A percentile compares a stretch with the other conserved stretches of the same genome.
Evolutionary conservation across 2,797 vertebrate genomes (phyloP).

Genomic region (Xenentodon cancila): DNA sequence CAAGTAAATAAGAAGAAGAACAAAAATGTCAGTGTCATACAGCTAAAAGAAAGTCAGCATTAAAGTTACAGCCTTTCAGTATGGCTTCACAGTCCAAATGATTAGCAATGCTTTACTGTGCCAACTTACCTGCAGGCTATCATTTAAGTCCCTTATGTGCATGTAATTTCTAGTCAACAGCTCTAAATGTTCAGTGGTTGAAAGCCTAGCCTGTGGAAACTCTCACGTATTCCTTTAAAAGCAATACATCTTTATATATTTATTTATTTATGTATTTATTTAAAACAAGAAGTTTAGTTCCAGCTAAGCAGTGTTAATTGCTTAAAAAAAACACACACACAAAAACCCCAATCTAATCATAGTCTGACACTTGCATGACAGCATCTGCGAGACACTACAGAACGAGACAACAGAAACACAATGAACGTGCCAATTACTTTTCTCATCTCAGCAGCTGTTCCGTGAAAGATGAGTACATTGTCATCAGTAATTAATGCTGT

Average conservation of each 20-base stretch:
- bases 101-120: background rate
- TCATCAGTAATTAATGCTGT: slow-evolving; percentile 55
- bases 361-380: slow-evolving; percentile 1
- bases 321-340: too few species aligned
- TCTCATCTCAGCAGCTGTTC: slow-evolving; percentile 52
- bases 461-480: slow-evolving; percentile 48
- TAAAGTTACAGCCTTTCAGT: slow-evolving; percentile 10
- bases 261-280: too few species aligned
- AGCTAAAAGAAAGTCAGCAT: slow-evolving; percentile 16
- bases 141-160: too few species aligned
- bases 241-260: too few species aligned
- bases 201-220: slow-evolving; percentile 12
- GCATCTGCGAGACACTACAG: slow-evolving; percentile 16
- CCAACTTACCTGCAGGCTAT: too few species aligned
- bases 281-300: too few species aligned
- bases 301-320: too few species aligned
- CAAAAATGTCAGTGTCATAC: background rate
- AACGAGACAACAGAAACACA: slow-evolving; percentile 27
- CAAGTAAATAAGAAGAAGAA: background rate
- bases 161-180: slow-evolving; percentile 12
- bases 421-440: slow-evolving; percentile 38
- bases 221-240: too few species aligned
- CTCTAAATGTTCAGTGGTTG: slow-evolving; percentile 11
- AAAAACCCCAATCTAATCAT: background rate
- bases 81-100: slow-evolving; percentile 17